Evolutionary conservation across 2,113 vertebrate species (phyloP).

Genomic region (Gnathonemus echidnorhynchus): DNA sequence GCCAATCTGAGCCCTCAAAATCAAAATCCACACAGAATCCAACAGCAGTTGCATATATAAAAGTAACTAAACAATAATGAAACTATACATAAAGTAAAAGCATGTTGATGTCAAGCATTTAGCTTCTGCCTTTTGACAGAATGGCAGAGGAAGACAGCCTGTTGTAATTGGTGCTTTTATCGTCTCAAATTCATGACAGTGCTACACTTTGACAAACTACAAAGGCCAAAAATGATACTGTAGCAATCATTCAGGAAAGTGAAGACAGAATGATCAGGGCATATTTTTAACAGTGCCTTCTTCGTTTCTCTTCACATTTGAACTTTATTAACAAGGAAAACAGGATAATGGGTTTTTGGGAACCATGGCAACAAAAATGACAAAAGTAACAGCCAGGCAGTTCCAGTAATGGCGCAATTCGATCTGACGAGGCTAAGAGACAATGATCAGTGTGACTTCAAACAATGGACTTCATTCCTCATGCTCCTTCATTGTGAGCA

Average conservation of each 20-base stretch:
- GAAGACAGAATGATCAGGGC: neutral
- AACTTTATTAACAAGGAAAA: neutral
- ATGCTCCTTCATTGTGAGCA: neutral
- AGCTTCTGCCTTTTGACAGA: neutral
- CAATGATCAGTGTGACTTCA: neutral
- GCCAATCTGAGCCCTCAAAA: conserved; percentile 37
- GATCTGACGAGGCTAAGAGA: neutral
- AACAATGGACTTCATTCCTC: neutral
- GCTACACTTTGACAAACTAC: neutral
- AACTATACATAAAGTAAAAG: conserved; percentile 2
- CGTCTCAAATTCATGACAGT: neutral
- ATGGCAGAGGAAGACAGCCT: conserved; percentile 20
- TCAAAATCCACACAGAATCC: conserved; percentile 50
- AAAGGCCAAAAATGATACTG: neutral
- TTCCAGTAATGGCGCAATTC: neutral
- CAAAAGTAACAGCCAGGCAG: neutral
- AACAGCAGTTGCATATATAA: conserved; percentile 41
- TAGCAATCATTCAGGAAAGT: neutral
- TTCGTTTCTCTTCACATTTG: neutral
- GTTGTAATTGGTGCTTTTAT: conserved; percentile 1
- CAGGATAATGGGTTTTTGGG: neutral
- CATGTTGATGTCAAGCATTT: neutral
- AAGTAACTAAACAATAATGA: conserved; percentile 16
- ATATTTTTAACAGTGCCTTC: neutral
- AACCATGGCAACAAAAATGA: neutral